phyloP scores from a whole-genome alignment of 1,140 invertebrate species.

The Drosophila ohnishii region DNA sequence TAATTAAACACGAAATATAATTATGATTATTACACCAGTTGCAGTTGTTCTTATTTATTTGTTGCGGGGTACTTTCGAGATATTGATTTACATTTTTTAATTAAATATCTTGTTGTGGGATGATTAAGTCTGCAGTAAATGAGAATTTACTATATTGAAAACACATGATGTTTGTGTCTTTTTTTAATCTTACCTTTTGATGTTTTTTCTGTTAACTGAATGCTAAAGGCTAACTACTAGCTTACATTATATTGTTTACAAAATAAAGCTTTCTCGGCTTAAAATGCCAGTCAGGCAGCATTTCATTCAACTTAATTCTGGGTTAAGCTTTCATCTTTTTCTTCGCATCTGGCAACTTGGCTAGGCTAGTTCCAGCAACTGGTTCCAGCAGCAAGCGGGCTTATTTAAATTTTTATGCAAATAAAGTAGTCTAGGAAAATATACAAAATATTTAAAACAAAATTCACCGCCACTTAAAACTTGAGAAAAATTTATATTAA shows the following conservation, averaged over 20 bases:
- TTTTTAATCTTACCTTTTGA: neutral
- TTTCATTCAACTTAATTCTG: neutral
- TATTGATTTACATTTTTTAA: neutral
- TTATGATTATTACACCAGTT: slow-evolving; percentile 58
- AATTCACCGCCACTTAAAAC: too few relatives aligned
- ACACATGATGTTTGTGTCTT: neutral
- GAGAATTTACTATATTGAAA: too few relatives aligned
- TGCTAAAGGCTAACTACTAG: neutral
- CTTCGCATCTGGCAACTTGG: slow-evolving; percentile 1
- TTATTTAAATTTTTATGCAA: neutral
- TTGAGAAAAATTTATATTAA: neutral
- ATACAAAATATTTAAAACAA: neutral
- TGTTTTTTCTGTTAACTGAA: neutral
- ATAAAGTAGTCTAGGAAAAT: neutral
- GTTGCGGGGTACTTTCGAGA: neutral
- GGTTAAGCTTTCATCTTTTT: slow-evolving; percentile 11
- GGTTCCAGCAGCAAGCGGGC: neutral
- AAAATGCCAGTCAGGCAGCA: neutral
- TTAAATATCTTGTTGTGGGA: too few relatives aligned
- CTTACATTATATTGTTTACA: neutral
- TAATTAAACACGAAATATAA: slow-evolving; percentile 73
- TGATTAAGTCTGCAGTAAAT: too few relatives aligned
- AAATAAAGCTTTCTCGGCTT: neutral
- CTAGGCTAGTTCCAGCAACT: slow-evolving; percentile 4
- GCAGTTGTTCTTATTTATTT: slow-evolving; percentile 1